Conservation (phyloP, 1,140 invertebrate genomes). For the Octopus sinensis region DNA sequence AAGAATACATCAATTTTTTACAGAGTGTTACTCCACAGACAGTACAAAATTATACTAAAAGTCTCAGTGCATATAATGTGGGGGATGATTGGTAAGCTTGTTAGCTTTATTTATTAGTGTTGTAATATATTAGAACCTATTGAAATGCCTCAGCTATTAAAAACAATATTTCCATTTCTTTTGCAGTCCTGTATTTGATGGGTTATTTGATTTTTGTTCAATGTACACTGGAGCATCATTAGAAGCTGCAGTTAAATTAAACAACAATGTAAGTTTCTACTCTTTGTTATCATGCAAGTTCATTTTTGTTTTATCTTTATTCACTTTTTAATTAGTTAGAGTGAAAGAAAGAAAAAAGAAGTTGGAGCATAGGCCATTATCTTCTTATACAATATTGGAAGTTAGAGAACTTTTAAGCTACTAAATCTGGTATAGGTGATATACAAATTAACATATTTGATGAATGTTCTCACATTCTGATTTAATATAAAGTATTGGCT, state of each 20-base stretch:
- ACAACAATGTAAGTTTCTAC: conserved; percentile 50
- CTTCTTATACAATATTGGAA: too few species aligned
- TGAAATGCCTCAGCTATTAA: not conserved
- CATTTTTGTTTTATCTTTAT: too few species aligned
- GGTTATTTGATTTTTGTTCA: conserved; percentile 98
- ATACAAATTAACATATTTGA: too few species aligned
- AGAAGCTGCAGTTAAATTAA: conserved; percentile 56
- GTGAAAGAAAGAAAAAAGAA: too few species aligned
- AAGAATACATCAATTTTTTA: conserved; percentile 97
- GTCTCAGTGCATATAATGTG: conserved; percentile 86
- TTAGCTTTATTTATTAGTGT: not conserved
- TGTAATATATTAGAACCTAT: not conserved
- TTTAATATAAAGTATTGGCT: too few species aligned
- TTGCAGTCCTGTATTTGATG: conserved; percentile 88
- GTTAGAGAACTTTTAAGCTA: too few species aligned
- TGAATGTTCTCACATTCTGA: too few species aligned
- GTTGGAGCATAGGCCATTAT: too few species aligned
- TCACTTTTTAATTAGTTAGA: too few species aligned
- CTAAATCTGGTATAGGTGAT: too few species aligned
- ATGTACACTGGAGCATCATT: conserved; percentile 96
- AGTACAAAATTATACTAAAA: conserved; percentile 89
- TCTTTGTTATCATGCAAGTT: not conserved
- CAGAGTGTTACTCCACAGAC: conserved; percentile 94
- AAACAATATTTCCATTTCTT: conserved; percentile 7
- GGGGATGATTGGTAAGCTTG: conserved; percentile 85